Conservation (phyloP, 2,113 vertebrate species). For the Prunella himalayana region DNA sequence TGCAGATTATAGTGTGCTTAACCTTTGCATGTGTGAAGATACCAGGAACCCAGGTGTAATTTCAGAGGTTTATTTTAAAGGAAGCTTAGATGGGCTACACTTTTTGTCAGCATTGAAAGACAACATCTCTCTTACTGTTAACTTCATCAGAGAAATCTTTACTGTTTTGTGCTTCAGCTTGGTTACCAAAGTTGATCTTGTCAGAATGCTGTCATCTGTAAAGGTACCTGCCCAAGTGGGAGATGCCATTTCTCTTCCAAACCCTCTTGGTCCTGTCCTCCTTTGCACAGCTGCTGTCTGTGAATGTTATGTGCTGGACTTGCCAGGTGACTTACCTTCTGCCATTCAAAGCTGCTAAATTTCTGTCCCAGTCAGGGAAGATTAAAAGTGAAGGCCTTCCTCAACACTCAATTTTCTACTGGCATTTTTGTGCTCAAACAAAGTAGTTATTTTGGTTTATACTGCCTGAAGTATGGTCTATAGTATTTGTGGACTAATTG, state of each 20-base stretch:
- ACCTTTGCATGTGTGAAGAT: neutral
- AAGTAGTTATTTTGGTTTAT: neutral
- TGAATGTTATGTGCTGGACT: neutral
- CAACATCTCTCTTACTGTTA: neutral
- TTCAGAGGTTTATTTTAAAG: neutral
- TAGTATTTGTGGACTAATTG: neutral
- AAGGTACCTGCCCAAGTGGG: neutral
- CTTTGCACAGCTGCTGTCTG: neutral
- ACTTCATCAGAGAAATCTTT: neutral
- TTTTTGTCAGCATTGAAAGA: neutral
- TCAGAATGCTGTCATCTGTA: neutral
- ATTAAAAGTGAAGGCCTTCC: neutral
- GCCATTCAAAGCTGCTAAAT: neutral
- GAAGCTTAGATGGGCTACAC: neutral
- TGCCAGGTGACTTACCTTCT: neutral
- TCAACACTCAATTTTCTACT: neutral
- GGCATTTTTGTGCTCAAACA: neutral
- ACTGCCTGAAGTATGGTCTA: fast-evolving
- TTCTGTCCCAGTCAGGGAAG: neutral
- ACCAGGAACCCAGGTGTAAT: neutral
- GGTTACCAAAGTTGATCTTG: neutral
- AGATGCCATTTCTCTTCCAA: neutral
- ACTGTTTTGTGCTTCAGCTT: neutral
- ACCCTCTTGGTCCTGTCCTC: neutral
- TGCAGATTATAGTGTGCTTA: neutral